A percentile compares a stretch with the other conserved stretches of the same genome.
These are phyloP conservation scores for Lamellibrachia luymesi DNA, from an alignment of 1,140 invertebrate genomes.

Conservation along the genomic window DNA sequence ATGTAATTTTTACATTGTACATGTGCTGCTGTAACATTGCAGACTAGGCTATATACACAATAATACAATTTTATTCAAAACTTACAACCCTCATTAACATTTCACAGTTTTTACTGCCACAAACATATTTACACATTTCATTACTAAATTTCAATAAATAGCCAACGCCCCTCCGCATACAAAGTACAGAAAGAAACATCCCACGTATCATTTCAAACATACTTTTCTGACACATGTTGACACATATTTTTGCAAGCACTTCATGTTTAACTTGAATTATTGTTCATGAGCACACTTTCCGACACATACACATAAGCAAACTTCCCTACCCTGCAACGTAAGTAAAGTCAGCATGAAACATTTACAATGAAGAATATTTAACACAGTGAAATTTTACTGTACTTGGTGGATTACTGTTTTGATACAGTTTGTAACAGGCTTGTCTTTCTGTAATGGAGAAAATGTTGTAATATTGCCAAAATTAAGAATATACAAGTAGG, in stretches of 20 bases:
- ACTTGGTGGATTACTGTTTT: background rate
- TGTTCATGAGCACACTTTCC: background rate
- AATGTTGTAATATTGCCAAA: background rate
- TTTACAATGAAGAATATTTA: background rate
- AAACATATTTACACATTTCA: background rate
- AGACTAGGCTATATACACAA: background rate
- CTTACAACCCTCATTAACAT: background rate
- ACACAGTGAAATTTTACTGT: background rate
- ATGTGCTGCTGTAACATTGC: background rate
- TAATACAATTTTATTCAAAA: constrained; percentile 6
- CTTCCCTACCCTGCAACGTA: background rate
- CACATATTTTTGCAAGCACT: background rate
- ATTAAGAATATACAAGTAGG: background rate
- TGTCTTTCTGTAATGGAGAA: background rate
- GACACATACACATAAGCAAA: background rate
- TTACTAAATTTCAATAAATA: background rate
- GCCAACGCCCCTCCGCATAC: background rate
- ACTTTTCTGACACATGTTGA: background rate
- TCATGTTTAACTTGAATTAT: background rate
- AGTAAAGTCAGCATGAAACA: background rate
- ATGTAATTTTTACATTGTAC: background rate
- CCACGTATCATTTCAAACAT: background rate
- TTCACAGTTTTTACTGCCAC: background rate
- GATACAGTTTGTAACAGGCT: background rate
- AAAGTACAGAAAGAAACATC: background rate